phyloP scores from a whole-genome alignment of 2,888 invertebrate species.

The Volucella zonaria region DNA sequence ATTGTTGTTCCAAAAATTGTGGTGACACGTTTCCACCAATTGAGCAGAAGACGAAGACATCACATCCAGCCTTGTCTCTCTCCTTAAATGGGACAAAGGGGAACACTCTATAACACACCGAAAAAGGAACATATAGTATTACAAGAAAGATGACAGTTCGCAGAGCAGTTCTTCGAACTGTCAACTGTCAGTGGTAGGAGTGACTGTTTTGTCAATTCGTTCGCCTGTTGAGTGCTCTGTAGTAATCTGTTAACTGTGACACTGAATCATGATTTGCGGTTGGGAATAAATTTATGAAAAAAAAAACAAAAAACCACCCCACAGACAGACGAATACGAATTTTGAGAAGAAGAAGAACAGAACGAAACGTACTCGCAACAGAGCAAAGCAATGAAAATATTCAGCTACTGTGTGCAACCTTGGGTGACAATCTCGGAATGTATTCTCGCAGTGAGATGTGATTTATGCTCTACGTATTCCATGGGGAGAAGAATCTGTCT shows the following conservation, averaged over 20 bases:
- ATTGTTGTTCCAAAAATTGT: neutral
- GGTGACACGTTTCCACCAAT: slow-evolving; percentile 41
- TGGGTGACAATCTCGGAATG: slow-evolving; percentile 4
- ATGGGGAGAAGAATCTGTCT: neutral
- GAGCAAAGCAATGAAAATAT: slow-evolving; percentile 2
- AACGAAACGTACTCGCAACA: slow-evolving; percentile 2
- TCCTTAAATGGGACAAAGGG: neutral
- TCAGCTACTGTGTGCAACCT: slow-evolving; percentile 13
- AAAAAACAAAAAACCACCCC: slow-evolving; percentile 5
- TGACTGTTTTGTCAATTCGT: slow-evolving; percentile 4
- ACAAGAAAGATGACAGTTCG: slow-evolving; percentile 20
- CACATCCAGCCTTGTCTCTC: slow-evolving; percentile 5
- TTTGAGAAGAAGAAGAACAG: slow-evolving; percentile 11
- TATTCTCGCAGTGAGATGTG: neutral
- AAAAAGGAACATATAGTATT: slow-evolving; percentile 1
- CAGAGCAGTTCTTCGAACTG: too few relatives aligned
- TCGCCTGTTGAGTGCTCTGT: slow-evolving; percentile 44
- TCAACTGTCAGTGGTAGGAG: too few relatives aligned
- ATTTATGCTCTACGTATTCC: neutral
- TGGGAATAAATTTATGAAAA: slow-evolving; percentile 31
- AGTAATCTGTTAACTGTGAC: slow-evolving; percentile 59
- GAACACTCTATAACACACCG: neutral
- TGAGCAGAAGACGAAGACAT: slow-evolving; percentile 21
- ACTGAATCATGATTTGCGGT: slow-evolving; percentile 39
- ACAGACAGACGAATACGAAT: neutral